Base-by-base conservation (phyloP, 2,888 invertebrate genomes). In the Zelleria hepariella region DNA sequence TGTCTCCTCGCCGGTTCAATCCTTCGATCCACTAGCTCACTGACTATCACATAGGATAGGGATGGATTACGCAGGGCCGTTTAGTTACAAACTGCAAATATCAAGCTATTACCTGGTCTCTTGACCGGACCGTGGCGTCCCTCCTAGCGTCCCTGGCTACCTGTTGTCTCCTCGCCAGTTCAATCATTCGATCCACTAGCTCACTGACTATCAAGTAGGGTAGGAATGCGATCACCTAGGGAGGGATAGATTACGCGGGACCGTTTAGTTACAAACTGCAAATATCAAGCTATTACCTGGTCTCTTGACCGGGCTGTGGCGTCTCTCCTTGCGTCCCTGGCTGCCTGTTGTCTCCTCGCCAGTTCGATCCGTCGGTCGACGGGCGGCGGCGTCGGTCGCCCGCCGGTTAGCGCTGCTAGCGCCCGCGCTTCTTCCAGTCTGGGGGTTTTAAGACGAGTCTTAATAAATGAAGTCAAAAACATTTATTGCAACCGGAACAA, bases 331-430 rank as follows among this genome's bases (percentile, higher is more conserved):
- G 95, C 95, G 69, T 95, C 95, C 58, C 93, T 86, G 60, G 92
- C 92, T 15, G 92, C 94, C 76, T 93, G 94, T 79, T 92, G 94
- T 68, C 92, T 91, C 57, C 91, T 82, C 60, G 94, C 94, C 63
- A 94, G 91, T 78, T 95, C 95, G 67, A 94, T 92, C 68, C 94
- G 91, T 64, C 94, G 93, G 80, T 95, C 95, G 15, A 94, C 92
- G 10, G 94, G 94, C 57, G 94, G 89, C 24, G 92, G 84, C 0
- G 91, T 90, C 0, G 85, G 84, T 59, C 91, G 86, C 0, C 92
- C 86, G 65, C 93, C 91, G 0, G 76, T 72, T 3, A 80, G 61
- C 0, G 75, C 73, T 0, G 81, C 75, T 15, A 93, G 83, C 0
- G 92, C 88, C 32, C 92, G 91, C 0, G 94, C 88, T 67, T 94